A percentile compares a stretch with the other conserved stretches of the same genome.
Evolutionary conservation across 2,797 vertebrate species (phyloP).

Genomic region (Spinibarbus caldwelli): DNA sequence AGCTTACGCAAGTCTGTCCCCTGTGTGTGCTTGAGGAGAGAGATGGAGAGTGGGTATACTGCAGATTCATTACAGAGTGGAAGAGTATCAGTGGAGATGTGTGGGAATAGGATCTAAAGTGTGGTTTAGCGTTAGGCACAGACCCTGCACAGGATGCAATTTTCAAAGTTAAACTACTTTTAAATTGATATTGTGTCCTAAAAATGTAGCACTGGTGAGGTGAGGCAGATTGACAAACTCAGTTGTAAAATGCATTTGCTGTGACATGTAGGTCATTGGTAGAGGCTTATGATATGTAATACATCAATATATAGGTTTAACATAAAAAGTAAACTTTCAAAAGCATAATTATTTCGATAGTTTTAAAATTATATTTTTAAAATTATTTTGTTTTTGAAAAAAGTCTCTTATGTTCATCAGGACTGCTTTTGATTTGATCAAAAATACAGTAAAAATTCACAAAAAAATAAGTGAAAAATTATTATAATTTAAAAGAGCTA

Average conservation of each 20-base stretch:
- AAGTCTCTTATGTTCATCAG: neutral
- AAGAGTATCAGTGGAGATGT: slow-evolving; percentile 6
- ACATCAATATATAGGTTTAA: neutral
- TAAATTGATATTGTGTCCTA: neutral
- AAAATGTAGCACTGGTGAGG: neutral
- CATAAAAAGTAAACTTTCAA: neutral
- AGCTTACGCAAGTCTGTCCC: slow-evolving; percentile 4
- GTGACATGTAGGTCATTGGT: neutral
- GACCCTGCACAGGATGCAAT: neutral
- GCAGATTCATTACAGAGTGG: neutral
- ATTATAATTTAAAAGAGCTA: neutral
- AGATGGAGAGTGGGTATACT: neutral
- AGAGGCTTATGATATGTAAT: neutral
- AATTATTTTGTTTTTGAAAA: too few species aligned
- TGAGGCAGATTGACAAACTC: neutral
- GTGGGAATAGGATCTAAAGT: slow-evolving; percentile 1
- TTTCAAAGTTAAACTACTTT: neutral
- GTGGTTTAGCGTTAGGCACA: neutral
- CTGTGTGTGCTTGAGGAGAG: neutral
- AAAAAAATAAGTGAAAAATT: neutral
- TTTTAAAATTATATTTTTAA: neutral
- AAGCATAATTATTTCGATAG: neutral
- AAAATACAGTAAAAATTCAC: neutral
- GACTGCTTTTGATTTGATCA: neutral
- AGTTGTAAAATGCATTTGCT: neutral